Percentiles rank a stretch among this genome's conserved stretches.
Evolutionary conservation across 2,888 invertebrate genomes (phyloP).

Genomic region (Nasonia oneida): DNA sequence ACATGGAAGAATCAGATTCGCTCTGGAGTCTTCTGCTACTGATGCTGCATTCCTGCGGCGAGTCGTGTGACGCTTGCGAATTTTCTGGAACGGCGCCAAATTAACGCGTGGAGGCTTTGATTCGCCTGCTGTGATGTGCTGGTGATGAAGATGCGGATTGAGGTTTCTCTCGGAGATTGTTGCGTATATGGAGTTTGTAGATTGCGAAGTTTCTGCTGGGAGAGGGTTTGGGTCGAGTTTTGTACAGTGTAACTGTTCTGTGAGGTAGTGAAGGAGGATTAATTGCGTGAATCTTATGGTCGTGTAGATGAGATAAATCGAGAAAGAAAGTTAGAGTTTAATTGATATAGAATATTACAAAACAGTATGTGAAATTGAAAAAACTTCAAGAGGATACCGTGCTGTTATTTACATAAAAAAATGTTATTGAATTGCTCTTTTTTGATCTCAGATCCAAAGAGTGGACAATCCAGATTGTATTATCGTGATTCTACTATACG

Average conservation of each 20-base stretch:
- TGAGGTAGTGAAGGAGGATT: too few relatives aligned
- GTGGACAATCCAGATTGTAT: background rate
- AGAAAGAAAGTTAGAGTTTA: too few relatives aligned
- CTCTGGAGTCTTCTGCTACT: slow-evolving; percentile 18
- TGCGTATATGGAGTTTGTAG: background rate
- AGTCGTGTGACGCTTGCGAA: background rate
- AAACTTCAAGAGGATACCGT: too few relatives aligned
- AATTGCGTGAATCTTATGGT: too few relatives aligned
- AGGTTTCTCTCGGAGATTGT: background rate
- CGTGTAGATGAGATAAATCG: too few relatives aligned
- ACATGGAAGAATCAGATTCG: slow-evolving; percentile 22
- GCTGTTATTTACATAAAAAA: background rate
- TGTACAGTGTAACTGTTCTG: too few relatives aligned
- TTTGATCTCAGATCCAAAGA: slow-evolving; percentile 12
- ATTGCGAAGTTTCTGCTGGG: background rate
- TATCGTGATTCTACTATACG: background rate
- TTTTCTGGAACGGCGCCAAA: background rate
- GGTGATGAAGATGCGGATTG: slow-evolving; percentile 1
- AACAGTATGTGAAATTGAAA: too few relatives aligned
- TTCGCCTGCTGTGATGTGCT: background rate
- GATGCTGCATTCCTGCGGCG: slow-evolving; percentile 24
- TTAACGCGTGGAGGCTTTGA: background rate
- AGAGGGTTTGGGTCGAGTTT: too few relatives aligned
- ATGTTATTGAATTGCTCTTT: slow-evolving; percentile 10
- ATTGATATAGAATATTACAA: too few relatives aligned